Evolutionary conservation across 2,113 vertebrate species (phyloP).

Genomic region (Nycticryphes semicollaris): DNA sequence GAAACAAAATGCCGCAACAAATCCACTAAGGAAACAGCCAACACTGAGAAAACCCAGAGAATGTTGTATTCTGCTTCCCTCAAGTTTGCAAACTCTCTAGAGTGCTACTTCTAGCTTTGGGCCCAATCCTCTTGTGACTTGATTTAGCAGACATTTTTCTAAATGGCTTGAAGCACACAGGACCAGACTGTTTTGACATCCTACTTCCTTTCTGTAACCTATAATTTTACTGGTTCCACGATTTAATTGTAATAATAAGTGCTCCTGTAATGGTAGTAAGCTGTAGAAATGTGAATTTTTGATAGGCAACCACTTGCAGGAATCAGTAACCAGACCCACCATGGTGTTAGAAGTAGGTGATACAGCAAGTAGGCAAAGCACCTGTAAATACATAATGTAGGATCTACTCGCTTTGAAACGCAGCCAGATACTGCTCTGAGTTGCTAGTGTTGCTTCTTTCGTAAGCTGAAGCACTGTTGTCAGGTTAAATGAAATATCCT

Average conservation of each 20-base stretch:
- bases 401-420: background rate
- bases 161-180: background rate
- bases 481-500: conserved; percentile 1
- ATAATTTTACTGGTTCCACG: background rate
- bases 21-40: background rate
- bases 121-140: background rate
- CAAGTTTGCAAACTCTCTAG: background rate
- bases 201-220: background rate
- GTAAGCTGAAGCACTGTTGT: background rate
- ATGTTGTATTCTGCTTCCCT: background rate
- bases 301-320: background rate
- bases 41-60: background rate
- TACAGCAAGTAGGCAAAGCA: background rate
- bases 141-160: background rate
- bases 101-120: background rate
- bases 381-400: fast-evolving
- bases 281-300: background rate
- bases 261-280: background rate
- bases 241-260: background rate
- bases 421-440: background rate
- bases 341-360: background rate
- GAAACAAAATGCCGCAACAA: background rate
- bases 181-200: background rate
- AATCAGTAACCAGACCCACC: background rate
- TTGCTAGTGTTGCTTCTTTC: background rate